phyloP scores from a whole-genome alignment of 1,140 invertebrate genomes.

The Tetragonula clypearis region DNA sequence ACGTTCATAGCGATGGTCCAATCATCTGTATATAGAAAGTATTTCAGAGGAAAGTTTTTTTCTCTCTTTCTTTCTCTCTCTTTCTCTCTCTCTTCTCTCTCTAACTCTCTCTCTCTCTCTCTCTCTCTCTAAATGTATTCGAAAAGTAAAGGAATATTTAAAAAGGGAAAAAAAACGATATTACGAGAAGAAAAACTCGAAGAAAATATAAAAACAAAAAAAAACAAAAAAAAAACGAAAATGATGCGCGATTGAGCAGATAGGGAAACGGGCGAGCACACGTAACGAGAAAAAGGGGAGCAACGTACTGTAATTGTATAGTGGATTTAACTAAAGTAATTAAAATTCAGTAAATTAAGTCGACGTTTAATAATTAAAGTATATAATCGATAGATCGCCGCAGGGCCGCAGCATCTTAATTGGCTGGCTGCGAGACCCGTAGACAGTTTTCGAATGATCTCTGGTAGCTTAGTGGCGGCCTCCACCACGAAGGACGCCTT shows the following conservation, averaged over 20 bases:
- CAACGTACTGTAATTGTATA: slow-evolving; percentile 75
- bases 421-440: slow-evolving; percentile 80
- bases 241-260: slow-evolving; percentile 53
- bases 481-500: slow-evolving; percentile 73
- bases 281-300: slow-evolving; percentile 53
- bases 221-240: not conserved
- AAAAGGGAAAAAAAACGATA: slow-evolving; percentile 19
- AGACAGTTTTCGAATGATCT: slow-evolving; percentile 83
- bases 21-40: slow-evolving; percentile 45
- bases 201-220: slow-evolving; percentile 1
- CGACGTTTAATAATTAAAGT: slow-evolving; percentile 80
- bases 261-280: slow-evolving; percentile 58
- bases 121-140: slow-evolving; percentile 25
- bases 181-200: slow-evolving; percentile 47
- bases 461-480: slow-evolving; percentile 80
- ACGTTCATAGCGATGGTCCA: slow-evolving; percentile 14
- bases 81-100: not conserved
- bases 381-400: slow-evolving; percentile 81
- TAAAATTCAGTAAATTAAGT: slow-evolving; percentile 79
- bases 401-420: slow-evolving; percentile 80
- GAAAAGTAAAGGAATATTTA: slow-evolving; percentile 51
- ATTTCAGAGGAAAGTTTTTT: not conserved
- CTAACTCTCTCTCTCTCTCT: not conserved
- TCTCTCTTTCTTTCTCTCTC: not conserved
- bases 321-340: slow-evolving; percentile 78